A percentile compares a stretch with the other conserved stretches of the same genome.
These are phyloP conservation scores for Lithobates sylvaticus DNA, from an alignment of 2,797 vertebrate genomes.

Conservation along the genomic window DNA sequence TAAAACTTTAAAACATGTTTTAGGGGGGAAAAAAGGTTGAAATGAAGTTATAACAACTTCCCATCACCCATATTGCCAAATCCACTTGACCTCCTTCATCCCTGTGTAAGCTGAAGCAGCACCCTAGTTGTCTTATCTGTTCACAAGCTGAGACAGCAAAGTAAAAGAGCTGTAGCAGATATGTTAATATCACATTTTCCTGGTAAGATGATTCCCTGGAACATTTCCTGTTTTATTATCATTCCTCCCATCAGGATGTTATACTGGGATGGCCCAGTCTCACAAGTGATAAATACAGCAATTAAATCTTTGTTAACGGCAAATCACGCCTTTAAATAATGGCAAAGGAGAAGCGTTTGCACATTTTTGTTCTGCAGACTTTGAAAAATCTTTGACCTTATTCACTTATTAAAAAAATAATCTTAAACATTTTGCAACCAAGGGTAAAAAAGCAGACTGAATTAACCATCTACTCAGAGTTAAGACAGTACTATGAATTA, in stretches of 20 bases:
- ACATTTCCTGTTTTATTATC: slow-evolving; percentile 68
- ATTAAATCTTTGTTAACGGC: slow-evolving; percentile 69
- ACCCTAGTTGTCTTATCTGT: not conserved
- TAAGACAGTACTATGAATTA: not conserved
- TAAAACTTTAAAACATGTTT: too few species aligned
- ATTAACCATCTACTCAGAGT: not conserved
- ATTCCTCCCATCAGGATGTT: slow-evolving; percentile 62
- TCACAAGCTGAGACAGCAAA: not conserved
- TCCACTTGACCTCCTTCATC: too few species aligned
- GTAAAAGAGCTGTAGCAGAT: not conserved
- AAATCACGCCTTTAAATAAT: slow-evolving; percentile 54
- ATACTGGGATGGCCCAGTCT: slow-evolving; percentile 64
- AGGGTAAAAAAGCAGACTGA: not conserved
- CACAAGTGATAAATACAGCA: slow-evolving; percentile 68
- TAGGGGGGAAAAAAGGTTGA: too few species aligned
- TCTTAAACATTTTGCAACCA: not conserved
- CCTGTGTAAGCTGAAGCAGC: not conserved
- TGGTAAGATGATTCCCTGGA: slow-evolving; percentile 60
- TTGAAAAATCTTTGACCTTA: slow-evolving; percentile 66
- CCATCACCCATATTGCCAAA: too few species aligned
- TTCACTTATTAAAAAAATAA: slow-evolving; percentile 45
- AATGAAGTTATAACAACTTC: too few species aligned
- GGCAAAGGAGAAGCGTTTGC: slow-evolving; percentile 43
- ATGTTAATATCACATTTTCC: slow-evolving; percentile 37
- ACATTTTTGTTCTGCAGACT: slow-evolving; percentile 62